These are phyloP conservation scores for Nemapogon koenigi DNA, from an alignment of 2,888 invertebrate genomes.

Conservation along the genomic window DNA sequence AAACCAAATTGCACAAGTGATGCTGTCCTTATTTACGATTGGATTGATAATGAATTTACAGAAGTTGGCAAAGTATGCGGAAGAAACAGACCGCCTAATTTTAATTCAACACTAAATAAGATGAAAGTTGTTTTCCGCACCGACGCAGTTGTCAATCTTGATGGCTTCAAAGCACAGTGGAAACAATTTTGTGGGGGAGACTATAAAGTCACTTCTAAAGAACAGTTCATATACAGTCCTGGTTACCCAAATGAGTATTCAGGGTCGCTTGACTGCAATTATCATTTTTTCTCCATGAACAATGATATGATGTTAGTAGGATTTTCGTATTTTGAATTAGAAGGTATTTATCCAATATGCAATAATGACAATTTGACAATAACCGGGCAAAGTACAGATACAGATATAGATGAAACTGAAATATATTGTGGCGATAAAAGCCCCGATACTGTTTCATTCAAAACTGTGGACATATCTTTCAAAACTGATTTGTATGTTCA, in stretches of 20 bases:
- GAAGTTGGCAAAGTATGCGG: constrained; percentile 73
- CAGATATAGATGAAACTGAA: constrained; percentile 24
- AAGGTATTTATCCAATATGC: constrained; percentile 40
- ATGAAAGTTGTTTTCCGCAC: constrained; percentile 78
- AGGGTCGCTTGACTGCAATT: constrained; percentile 67
- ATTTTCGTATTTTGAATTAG: constrained; percentile 66
- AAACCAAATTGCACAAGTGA: constrained; percentile 76
- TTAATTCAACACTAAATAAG: constrained; percentile 68
- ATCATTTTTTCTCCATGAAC: constrained; percentile 60
- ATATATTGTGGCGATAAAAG: constrained; percentile 41
- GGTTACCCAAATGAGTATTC: constrained; percentile 73
- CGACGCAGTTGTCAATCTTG: constrained; percentile 68
- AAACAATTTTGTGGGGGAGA: constrained; percentile 74
- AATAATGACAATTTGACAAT: constrained; percentile 65
- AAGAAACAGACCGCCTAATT: constrained; percentile 55
- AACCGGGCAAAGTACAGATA: constrained; percentile 17
- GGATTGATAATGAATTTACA: constrained; percentile 54
- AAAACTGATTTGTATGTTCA: constrained; percentile 62
- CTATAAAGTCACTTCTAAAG: constrained; percentile 55
- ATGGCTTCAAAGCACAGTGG: constrained; percentile 78
- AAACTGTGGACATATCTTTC: constrained; percentile 53
- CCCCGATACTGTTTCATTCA: constrained; percentile 28
- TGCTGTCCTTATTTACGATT: constrained; percentile 71
- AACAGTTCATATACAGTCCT: constrained; percentile 72
- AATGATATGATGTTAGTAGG: constrained; percentile 49